A percentile compares a stretch with the other conserved stretches of the same genome.
These are phyloP conservation scores for Ciconia stormi DNA, from an alignment of 2,113 vertebrate genomes.

Conservation along the genomic window DNA sequence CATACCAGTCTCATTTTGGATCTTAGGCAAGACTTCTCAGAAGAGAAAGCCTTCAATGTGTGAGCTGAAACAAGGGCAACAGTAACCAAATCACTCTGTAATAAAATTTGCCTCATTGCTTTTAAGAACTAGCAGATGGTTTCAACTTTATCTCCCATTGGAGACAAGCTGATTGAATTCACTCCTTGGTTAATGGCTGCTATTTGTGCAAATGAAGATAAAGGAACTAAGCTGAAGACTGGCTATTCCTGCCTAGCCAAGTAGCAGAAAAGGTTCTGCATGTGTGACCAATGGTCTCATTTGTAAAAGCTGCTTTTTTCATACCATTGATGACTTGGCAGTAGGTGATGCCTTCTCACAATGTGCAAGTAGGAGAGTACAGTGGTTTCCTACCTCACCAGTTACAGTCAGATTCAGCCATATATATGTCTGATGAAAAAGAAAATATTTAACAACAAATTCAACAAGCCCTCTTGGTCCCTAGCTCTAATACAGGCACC, in stretches of 20 bases:
- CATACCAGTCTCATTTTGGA: neutral
- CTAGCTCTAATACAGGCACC: neutral
- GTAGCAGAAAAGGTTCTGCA: neutral
- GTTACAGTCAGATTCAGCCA: neutral
- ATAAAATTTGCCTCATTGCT: constrained; percentile 69
- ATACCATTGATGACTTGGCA: neutral
- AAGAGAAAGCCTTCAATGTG: neutral
- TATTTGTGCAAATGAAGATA: constrained; percentile 66
- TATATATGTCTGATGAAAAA: neutral
- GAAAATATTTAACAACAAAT: neutral
- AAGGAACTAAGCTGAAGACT: constrained; percentile 35
- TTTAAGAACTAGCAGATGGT: constrained; percentile 69
- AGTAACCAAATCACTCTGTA: constrained; percentile 56
- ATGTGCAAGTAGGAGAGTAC: neutral
- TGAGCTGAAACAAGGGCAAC: constrained; percentile 46
- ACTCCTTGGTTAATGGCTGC: constrained; percentile 43
- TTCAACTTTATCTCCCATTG: constrained; percentile 64
- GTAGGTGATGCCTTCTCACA: neutral
- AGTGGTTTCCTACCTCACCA: neutral
- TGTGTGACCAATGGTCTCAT: neutral
- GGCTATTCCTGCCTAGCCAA: neutral
- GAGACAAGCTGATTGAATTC: constrained; percentile 66
- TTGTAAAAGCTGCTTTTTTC: neutral
- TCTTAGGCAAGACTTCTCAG: neutral
- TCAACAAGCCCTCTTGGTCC: neutral